A percentile compares a stretch with the other conserved stretches of the same genome.
These are phyloP conservation scores for Lathamus discolor DNA, from an alignment of 2,113 vertebrate species.

Conservation along the genomic window DNA sequence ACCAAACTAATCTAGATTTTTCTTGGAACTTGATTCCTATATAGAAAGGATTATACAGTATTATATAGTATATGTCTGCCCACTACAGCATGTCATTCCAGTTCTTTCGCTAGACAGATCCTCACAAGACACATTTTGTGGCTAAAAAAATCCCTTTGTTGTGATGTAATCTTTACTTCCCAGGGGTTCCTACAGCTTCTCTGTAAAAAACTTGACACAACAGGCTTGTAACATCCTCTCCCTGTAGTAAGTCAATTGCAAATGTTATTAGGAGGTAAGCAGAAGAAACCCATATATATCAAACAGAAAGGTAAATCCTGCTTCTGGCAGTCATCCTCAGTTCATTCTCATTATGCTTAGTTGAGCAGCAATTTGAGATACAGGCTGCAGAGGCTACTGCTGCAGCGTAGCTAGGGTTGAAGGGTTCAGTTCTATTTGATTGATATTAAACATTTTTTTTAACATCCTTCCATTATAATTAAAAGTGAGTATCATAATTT, in stretches of 20 bases:
- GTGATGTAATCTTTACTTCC: not conserved
- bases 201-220: not conserved
- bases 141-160: not conserved
- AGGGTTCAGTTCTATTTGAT: not conserved
- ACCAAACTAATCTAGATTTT: not conserved
- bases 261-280: not conserved
- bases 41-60: not conserved
- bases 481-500: not conserved
- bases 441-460: not conserved
- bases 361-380: not conserved
- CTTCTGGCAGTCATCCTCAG: not conserved
- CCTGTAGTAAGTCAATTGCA: not conserved
- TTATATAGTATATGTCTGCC: not conserved
- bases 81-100: not conserved
- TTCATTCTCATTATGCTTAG: not conserved
- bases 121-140: not conserved
- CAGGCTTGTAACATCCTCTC: not conserved
- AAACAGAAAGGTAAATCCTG: not conserved
- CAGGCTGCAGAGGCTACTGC: not conserved
- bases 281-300: not conserved
- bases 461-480: not conserved
- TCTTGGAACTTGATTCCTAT: not conserved
- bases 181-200: not conserved
- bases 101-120: not conserved
- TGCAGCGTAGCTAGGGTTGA: not conserved